Percentiles rank a stretch among this genome's conserved stretches.
phyloP scores from a whole-genome alignment of 2,888 invertebrate species.

The Chymomyza fuscimana region DNA sequence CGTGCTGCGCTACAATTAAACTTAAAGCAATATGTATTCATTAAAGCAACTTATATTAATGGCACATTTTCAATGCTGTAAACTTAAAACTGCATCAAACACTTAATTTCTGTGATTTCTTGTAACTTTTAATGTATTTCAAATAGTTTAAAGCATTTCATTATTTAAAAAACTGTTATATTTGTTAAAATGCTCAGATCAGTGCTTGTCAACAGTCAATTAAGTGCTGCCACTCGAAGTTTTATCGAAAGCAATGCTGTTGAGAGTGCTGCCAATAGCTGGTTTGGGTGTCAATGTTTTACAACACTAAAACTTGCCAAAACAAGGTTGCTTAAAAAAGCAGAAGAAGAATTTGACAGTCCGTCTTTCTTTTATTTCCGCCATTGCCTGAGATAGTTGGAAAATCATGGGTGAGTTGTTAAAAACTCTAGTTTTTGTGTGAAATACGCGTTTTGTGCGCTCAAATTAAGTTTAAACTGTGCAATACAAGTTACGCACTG shows the following conservation, averaged over 20 bases:
- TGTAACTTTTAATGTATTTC: not conserved
- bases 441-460: constrained; percentile 40
- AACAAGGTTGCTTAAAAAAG: not conserved
- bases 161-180: not conserved
- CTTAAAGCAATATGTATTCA: constrained; percentile 18
- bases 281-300: not conserved
- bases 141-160: not conserved
- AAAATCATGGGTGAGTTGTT: constrained; percentile 79
- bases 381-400: constrained; percentile 79
- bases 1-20: constrained; percentile 32
- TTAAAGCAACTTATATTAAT: not conserved
- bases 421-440: constrained; percentile 56
- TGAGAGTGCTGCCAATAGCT: not conserved
- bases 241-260: not conserved
- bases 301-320: not conserved
- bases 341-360: constrained; percentile 27
- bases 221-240: not conserved
- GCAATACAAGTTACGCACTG: constrained; percentile 26
- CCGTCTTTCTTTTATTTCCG: constrained; percentile 80
- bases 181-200: not conserved
- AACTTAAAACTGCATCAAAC: not conserved
- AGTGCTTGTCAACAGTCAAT: not conserved
- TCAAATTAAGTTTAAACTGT: constrained; percentile 26
- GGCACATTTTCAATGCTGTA: not conserved
- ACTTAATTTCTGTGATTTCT: not conserved